Evolutionary conservation across 2,113 vertebrate genomes (phyloP).

Genomic region (Platanista minor): DNA sequence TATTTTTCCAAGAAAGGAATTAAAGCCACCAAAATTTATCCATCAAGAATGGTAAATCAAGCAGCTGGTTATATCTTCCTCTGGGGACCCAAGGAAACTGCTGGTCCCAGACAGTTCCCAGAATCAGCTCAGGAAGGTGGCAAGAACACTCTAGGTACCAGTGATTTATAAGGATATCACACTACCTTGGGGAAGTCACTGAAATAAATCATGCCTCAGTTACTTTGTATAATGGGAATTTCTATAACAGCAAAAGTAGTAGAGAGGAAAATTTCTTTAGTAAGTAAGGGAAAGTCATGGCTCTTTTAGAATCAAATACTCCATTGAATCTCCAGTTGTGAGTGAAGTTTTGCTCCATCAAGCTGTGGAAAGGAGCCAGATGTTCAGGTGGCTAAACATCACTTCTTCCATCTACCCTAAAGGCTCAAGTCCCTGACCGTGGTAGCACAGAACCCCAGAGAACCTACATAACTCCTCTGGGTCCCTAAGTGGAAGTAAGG

Average conservation of each 20-base stretch:
- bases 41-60: not conserved
- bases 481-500: not conserved
- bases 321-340: not conserved
- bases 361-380: not conserved
- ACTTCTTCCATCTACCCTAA: not conserved
- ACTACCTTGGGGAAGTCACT: not conserved
- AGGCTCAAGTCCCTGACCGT: not conserved
- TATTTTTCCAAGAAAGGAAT: not conserved
- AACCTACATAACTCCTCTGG: not conserved
- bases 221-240: not conserved
- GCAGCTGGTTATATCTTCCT: not conserved
- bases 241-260: not conserved
- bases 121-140: not conserved
- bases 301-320: not conserved
- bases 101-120: not conserved
- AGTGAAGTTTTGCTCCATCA: not conserved
- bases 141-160: not conserved
- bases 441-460: not conserved
- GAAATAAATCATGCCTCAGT: not conserved
- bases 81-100: not conserved
- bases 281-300: not conserved
- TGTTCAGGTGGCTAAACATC: not conserved
- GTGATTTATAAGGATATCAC: not conserved
- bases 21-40: not conserved
- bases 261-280: not conserved